Evolutionary conservation across 2,113 vertebrate species (phyloP), one percentile per base, ranked within the genome.

Genomic region (Lasiurus borealis): DNA sequence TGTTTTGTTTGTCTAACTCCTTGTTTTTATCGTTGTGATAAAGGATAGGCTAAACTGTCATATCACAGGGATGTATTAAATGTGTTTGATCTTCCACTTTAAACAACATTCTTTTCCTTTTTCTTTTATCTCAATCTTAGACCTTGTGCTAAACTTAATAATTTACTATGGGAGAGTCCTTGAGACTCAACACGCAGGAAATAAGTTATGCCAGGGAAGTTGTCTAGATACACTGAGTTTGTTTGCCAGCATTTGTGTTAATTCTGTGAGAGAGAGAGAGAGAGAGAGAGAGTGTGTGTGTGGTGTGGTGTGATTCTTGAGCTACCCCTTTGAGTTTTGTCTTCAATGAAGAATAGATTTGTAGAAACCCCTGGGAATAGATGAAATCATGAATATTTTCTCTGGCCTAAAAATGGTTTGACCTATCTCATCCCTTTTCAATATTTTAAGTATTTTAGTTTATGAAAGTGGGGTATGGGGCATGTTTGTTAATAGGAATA

Each of bases 121-220:
- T 86, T 50, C 80, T 92, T 91, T 96, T 69, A 90, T 88, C 75
- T 93, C 16, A 0, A 50, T 16, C 48, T 92, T 85, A 91, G 72
- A 80, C 48, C 27, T 90, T 84, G 66, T 44, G 75, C 46, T 90
- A 64, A 91, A 83, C 36, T 93, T 96, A 96, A 94, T 94, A 14
- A 96, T 93, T 96, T 82, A 82, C 94, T 90, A 19, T 3, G 0
- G 40, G 69, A 95, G 75, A 93, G 59, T 64, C 77, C 52, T 94
- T 91, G 73, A 92, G 76, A 57, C 21, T 83, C 23, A 64, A 72
- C 27, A 59, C 40, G 62, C 50, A 62, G 87, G 68, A 97, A 95
- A 91, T 46, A 44, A 88, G 34, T 11, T 36, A 78, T 27, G 31
- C 14, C 34, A 16, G 44, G 40, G 57, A 80, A 81, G n/a, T 76